Evolutionary conservation across 2,888 invertebrate genomes (phyloP).

Genomic region (Tipula lateralis): DNA sequence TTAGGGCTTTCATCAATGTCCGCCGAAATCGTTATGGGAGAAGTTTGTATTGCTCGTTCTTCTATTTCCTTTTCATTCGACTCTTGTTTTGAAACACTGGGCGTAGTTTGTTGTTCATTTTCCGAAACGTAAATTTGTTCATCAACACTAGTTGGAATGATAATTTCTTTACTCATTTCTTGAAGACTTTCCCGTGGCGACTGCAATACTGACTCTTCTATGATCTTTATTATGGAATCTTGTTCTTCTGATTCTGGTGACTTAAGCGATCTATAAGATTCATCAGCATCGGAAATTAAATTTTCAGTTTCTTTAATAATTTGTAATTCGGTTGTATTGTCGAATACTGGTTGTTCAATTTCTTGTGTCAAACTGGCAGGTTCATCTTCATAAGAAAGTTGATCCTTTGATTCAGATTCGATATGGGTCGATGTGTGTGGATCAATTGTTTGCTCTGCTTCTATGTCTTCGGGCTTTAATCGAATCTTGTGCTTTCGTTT

Average conservation of each 20-base stretch:
- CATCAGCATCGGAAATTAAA: conserved; percentile 53
- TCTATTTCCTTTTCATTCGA: conserved; percentile 48
- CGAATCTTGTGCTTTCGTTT: conserved; percentile 53
- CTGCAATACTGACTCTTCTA: conserved; percentile 59
- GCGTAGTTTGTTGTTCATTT: conserved; percentile 58
- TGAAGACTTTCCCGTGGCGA: conserved; percentile 55
- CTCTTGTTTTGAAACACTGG: neutral
- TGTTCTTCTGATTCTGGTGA: conserved; percentile 50
- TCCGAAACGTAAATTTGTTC: conserved; percentile 46
- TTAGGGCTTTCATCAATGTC: conserved; percentile 30
- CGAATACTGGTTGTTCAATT: neutral
- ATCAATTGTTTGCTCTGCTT: conserved; percentile 50
- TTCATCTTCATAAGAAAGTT: conserved; percentile 39
- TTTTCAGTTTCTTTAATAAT: conserved; percentile 42
- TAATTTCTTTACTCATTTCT: conserved; percentile 55
- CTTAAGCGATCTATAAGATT: conserved; percentile 55
- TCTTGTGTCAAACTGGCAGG: conserved; percentile 28
- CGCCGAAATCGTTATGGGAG: conserved; percentile 42
- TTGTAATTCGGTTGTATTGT: neutral
- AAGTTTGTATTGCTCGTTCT: conserved; percentile 51
- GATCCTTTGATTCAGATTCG: conserved; percentile 39
- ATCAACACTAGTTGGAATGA: conserved; percentile 47
- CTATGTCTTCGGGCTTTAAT: conserved; percentile 45
- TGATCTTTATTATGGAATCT: conserved; percentile 58
- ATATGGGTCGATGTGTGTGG: conserved; percentile 49